phyloP scores from a whole-genome alignment of 2,888 invertebrate genomes.

The Apocheima hispidaria region DNA sequence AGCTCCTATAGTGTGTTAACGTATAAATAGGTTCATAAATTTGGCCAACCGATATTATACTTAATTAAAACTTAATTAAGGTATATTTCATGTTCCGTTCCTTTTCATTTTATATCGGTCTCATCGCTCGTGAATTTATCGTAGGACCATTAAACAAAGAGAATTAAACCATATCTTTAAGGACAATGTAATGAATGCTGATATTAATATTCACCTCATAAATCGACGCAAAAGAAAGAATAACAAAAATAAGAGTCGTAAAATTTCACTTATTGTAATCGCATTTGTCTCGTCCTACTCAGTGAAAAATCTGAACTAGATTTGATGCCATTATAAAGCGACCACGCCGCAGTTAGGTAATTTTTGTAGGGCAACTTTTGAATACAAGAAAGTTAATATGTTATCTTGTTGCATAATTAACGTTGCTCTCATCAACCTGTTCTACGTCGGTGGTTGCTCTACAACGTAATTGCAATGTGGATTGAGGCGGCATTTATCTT shows the following conservation, averaged over 20 bases:
- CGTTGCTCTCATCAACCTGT: too few species aligned
- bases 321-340: too few species aligned
- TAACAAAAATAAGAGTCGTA: background rate
- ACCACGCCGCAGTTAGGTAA: too few species aligned
- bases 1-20: conserved; percentile 73
- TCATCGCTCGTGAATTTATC: conserved; percentile 54
- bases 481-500: background rate
- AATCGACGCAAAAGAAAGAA: background rate
- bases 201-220: background rate
- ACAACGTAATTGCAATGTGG: background rate
- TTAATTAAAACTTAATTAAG: conserved; percentile 35
- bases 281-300: background rate
- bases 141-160: conserved; percentile 15
- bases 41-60: conserved; percentile 62
- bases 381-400: background rate
- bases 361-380: too few species aligned
- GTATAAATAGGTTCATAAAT: conserved; percentile 68
- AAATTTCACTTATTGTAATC: background rate
- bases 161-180: conserved; percentile 16
- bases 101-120: conserved; percentile 47
- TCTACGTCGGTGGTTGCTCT: too few species aligned
- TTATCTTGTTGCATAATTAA: background rate
- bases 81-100: conserved; percentile 24
- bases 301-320: too few species aligned
- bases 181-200: background rate